Evolutionary conservation across 2,113 vertebrate genomes (phyloP).

Genomic region (Cryptotis parvus): DNA sequence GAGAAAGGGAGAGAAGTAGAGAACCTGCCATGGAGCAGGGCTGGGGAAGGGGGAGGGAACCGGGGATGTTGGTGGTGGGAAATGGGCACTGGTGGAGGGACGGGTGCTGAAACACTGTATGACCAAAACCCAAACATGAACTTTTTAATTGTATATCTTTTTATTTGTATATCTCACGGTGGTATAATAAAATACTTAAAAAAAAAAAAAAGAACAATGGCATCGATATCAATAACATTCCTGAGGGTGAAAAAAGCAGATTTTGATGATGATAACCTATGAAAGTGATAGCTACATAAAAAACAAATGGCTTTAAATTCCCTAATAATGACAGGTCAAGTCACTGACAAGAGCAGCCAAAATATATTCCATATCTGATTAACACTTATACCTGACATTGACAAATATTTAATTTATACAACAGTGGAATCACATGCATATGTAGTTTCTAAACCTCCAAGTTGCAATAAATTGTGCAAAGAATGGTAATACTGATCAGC

Average conservation of each 20-base stretch:
- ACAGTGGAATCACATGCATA: slow-evolving; percentile 41
- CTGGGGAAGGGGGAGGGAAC: too few relatives aligned
- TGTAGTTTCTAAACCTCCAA: slow-evolving; percentile 28
- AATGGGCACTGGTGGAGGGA: too few relatives aligned
- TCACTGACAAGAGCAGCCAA: slow-evolving; percentile 78
- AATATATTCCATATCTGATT: slow-evolving; percentile 75
- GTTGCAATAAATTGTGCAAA: slow-evolving; percentile 50
- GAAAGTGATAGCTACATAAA: slow-evolving; percentile 73
- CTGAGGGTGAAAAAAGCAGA: slow-evolving; percentile 60
- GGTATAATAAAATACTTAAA: too few relatives aligned
- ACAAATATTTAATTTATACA: slow-evolving; percentile 73
- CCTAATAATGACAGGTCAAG: slow-evolving; percentile 74
- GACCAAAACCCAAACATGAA: too few relatives aligned
- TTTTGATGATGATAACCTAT: slow-evolving; percentile 63
- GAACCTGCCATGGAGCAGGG: too few relatives aligned
- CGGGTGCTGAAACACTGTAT: too few relatives aligned
- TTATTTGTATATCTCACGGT: too few relatives aligned
- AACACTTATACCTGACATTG: slow-evolving; percentile 74
- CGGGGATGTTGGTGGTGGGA: too few relatives aligned
- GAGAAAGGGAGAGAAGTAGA: too few relatives aligned
- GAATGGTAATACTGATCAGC: background rate
- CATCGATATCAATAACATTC: slow-evolving; percentile 58
- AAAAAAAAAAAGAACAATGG: slow-evolving; percentile 68
- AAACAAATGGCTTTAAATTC: slow-evolving; percentile 71
- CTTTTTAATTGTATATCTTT: too few relatives aligned